Conservation (phyloP, 2,113 vertebrate genomes). For the Hymenochirus boettgeri region DNA sequence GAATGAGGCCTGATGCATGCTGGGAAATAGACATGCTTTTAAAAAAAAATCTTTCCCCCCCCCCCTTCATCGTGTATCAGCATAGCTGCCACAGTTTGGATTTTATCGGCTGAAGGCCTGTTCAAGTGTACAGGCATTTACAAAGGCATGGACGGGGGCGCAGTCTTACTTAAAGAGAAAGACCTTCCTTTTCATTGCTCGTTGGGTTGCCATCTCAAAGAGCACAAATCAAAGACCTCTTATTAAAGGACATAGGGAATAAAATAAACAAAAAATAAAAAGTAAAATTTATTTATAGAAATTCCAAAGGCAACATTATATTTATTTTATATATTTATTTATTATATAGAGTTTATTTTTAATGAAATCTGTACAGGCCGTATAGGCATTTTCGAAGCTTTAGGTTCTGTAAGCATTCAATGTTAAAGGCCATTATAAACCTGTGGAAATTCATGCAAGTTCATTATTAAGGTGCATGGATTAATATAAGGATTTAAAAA, state of each 20-base stretch:
- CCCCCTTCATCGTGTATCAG: slow-evolving; percentile 69
- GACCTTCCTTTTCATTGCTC: slow-evolving; percentile 67
- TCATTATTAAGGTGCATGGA: slow-evolving; percentile 67
- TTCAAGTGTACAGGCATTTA: slow-evolving; percentile 66
- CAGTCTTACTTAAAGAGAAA: slow-evolving; percentile 65
- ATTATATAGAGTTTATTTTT: slow-evolving; percentile 90
- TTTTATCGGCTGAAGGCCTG: slow-evolving; percentile 66
- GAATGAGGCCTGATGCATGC: slow-evolving; percentile 72
- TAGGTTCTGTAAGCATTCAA: slow-evolving; percentile 76
- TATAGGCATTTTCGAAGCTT: slow-evolving; percentile 82
- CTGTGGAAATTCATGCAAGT: slow-evolving; percentile 77
- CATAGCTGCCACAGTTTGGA: slow-evolving; percentile 70
- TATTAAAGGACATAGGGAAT: slow-evolving; percentile 50
- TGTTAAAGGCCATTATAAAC: slow-evolving; percentile 68
- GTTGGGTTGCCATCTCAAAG: slow-evolving; percentile 60
- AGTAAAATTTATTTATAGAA: slow-evolving; percentile 86
- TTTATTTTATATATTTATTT: slow-evolving; percentile 90
- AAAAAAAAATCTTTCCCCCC: slow-evolving; percentile 70
- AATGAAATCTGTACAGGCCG: slow-evolving; percentile 86
- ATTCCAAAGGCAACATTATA: slow-evolving; percentile 87
- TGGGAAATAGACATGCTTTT: slow-evolving; percentile 74
- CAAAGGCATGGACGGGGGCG: slow-evolving; percentile 66
- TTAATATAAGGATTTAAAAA: slow-evolving; percentile 46
- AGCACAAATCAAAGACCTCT: slow-evolving; percentile 77
- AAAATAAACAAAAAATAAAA: slow-evolving; percentile 48